Evolutionary conservation across 2,888 invertebrate genomes (phyloP).

Genomic region (Lomographa bimaculata): DNA sequence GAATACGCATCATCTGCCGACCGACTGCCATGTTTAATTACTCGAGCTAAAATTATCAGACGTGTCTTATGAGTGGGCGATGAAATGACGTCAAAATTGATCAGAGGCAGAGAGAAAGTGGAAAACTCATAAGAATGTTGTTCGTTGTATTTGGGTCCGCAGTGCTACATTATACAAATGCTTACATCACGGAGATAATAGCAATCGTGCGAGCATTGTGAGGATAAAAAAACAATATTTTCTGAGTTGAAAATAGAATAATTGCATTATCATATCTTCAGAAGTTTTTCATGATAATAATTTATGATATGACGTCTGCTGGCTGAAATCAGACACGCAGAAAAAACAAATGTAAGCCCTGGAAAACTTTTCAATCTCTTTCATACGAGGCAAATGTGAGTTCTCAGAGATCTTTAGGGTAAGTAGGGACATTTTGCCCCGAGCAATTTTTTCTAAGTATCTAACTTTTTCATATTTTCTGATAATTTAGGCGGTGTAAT

Average conservation of each 20-base stretch:
- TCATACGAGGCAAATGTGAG: slow-evolving; percentile 43
- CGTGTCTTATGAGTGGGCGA: slow-evolving; percentile 44
- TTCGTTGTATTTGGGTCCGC: slow-evolving; percentile 19
- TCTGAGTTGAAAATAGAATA: slow-evolving; percentile 24
- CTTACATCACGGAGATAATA: slow-evolving; percentile 16
- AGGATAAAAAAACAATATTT: slow-evolving; percentile 24
- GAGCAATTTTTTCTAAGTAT: slow-evolving; percentile 27
- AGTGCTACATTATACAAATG: slow-evolving; percentile 22
- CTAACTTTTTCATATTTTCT: slow-evolving; percentile 18
- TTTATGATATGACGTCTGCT: slow-evolving; percentile 51
- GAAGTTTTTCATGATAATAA: slow-evolving; percentile 59
- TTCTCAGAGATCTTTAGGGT: slow-evolving; percentile 42
- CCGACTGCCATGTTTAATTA: slow-evolving; percentile 55
- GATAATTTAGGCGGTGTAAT: slow-evolving; percentile 24
- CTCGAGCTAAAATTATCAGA: slow-evolving; percentile 52
- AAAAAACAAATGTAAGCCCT: slow-evolving; percentile 57
- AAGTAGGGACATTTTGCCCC: slow-evolving; percentile 37
- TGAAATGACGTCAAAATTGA: slow-evolving; percentile 12
- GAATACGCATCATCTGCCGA: slow-evolving; percentile 48
- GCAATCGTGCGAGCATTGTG: slow-evolving; percentile 14
- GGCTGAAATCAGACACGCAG: slow-evolving; percentile 54
- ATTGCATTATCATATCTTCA: slow-evolving; percentile 43
- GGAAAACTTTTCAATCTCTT: slow-evolving; percentile 54
- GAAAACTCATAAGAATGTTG: slow-evolving; percentile 22
- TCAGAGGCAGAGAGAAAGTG: slow-evolving; percentile 17